Base-by-base conservation (phyloP, 2,888 invertebrate genomes). In the Spisula solida region DNA sequence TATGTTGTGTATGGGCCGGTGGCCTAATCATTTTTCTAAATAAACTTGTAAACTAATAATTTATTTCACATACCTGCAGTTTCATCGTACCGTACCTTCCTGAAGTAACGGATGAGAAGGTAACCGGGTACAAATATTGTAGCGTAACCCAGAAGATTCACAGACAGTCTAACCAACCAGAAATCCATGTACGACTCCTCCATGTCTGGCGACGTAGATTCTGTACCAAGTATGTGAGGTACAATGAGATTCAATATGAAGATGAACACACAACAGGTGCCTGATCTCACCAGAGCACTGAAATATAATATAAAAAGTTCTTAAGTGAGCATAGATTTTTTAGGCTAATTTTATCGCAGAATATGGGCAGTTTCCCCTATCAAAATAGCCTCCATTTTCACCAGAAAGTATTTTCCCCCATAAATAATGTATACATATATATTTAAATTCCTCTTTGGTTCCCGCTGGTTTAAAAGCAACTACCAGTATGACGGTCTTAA, bases 101-200 rank as follows among this genome's bases (percentile, higher is more conserved):
- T 97, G 41, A 98, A 97, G 97, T 98, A 99, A 96, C 98, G 98
- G 96, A 98, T 98, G 86, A 99, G 97, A 29, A 99, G 97, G 96
- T 98, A 98, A 81, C 98, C 98, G 0, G 99, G 99, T 88, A 99
- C 96, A 96, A 99, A 97, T 87, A 99, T 97, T n/a, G 98, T 98
- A 4, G 98, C 97, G 96, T 99, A 99, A 20, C 99, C 99, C 29
- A 98, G 97, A 86, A 98, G 97, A 97, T 99, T 99, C 41, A 98
- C 97, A 70, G 98, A 95, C 70, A 99, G 97, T 92, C 98, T 98
- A 93, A 98, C 97, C 29, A 98, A 95, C 99, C 99, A 98, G 89
- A 95, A 95, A 88, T 96, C 96, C 86, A 92, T 92, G 79, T 87
- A 89, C 16, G 88, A 87, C 75, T 81, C 86, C n/a, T 90, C 90